Evolutionary conservation across 2,797 vertebrate species (phyloP).

Genomic region (Sebastolobus alascanus): DNA sequence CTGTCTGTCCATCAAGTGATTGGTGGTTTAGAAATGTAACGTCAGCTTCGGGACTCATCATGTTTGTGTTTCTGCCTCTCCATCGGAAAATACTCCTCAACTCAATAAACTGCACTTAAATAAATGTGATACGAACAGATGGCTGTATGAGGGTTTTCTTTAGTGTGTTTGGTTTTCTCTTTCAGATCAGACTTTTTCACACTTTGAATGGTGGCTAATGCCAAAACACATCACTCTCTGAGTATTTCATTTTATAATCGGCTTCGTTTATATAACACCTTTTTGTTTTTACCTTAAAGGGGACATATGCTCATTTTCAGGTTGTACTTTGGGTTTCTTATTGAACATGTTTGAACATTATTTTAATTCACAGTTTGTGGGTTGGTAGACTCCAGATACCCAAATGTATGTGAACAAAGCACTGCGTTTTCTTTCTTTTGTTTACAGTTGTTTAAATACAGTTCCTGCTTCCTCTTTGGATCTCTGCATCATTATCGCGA

Average conservation of each 20-base stretch:
- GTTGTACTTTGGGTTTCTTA: no score
- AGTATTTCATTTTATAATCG: neutral
- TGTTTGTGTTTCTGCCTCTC: constrained; percentile 18
- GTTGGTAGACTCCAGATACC: no score
- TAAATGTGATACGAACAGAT: constrained; percentile 5
- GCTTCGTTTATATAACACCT: neutral
- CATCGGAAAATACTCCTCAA: neutral
- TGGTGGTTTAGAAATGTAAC: neutral
- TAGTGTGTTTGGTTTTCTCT: neutral
- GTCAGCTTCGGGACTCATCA: neutral
- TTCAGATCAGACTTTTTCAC: neutral
- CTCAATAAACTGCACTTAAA: constrained; percentile 20
- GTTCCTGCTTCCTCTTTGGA: neutral
- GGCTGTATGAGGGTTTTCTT: neutral
- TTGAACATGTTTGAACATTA: no score
- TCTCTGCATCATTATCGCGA: neutral
- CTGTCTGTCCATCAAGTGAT: neutral
- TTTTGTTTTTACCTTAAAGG: neutral
- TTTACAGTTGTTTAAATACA: neutral
- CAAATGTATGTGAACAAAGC: no score
- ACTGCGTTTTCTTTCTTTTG: neutral
- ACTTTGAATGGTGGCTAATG: neutral
- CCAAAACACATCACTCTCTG: neutral
- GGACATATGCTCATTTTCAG: no score
- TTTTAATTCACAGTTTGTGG: no score